Percentiles rank a stretch among this genome's conserved stretches.
Evolutionary conservation across 1,140 invertebrate genomes (phyloP).

Genomic region (Drosophila mojavensis): DNA sequence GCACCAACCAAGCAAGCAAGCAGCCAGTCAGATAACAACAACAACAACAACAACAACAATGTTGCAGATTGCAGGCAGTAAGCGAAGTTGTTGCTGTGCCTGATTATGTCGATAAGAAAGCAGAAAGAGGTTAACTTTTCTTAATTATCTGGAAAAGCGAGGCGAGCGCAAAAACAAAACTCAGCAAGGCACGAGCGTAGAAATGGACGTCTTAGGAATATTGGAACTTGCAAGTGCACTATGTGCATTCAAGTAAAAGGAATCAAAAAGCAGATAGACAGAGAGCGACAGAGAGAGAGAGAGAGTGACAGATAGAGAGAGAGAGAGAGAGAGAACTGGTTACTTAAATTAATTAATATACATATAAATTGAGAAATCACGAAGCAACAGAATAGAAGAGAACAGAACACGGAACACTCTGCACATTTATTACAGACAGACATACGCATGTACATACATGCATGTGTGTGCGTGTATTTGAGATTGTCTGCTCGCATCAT

Average conservation of each 20-base stretch:
- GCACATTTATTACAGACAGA: conserved; percentile 25
- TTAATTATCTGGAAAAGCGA: conserved; percentile 80
- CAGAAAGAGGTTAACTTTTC: conserved; percentile 77
- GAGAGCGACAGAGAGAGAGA: not conserved
- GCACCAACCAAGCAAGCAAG: conserved; percentile 57
- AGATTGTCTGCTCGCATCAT: conserved; percentile 53
- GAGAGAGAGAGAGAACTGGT: not conserved
- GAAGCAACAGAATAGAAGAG: conserved; percentile 48
- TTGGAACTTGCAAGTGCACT: conserved; percentile 48
- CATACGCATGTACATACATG: not conserved
- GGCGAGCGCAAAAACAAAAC: conserved; percentile 18
- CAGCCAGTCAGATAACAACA: conserved; percentile 29
- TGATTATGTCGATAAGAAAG: conserved; percentile 80
- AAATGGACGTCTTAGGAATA: conserved; percentile 20
- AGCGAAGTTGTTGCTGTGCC: conserved; percentile 41
- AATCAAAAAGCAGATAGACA: too few species aligned
- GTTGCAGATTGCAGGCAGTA: conserved; percentile 6
- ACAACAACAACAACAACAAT: conserved; percentile 51
- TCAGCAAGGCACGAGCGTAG: not conserved
- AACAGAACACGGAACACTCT: conserved; percentile 8
- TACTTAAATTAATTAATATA: conserved; percentile 9
- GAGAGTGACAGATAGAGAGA: not conserved
- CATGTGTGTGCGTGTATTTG: conserved; percentile 17
- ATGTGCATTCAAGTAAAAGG: not conserved
- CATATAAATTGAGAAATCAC: conserved; percentile 59